Conservation (phyloP, 2,888 invertebrate species). For the Ectemnius cavifrons region DNA sequence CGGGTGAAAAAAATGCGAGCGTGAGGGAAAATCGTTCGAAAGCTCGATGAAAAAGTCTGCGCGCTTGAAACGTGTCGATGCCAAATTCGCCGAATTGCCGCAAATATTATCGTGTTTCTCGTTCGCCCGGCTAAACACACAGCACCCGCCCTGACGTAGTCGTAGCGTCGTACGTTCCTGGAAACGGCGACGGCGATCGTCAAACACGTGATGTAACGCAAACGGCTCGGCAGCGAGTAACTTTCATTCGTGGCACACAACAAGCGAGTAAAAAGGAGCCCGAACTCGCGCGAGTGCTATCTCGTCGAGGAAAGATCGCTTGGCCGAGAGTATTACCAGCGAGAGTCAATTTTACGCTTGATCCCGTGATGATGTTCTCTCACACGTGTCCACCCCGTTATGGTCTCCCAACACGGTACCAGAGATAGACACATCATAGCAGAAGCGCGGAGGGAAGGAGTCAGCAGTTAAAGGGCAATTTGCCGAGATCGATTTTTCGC, state of each 20-base stretch:
- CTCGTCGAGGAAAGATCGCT: too few species aligned
- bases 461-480: neutral
- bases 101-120: constrained; percentile 41
- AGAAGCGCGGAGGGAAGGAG: neutral
- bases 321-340: too few species aligned
- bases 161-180: neutral
- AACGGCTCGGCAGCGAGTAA: constrained; percentile 2
- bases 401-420: too few species aligned
- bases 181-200: neutral
- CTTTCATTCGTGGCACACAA: neutral
- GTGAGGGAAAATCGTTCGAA: too few species aligned
- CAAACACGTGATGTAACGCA: constrained; percentile 12
- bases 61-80: neutral
- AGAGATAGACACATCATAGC: neutral
- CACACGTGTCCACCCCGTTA: too few species aligned
- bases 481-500: constrained; percentile 6
- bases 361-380: too few species aligned
- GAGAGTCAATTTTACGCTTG: too few species aligned
- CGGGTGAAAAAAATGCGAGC: constrained; percentile 14
- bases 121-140: constrained; percentile 30
- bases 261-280: too few species aligned
- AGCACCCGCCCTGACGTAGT: neutral
- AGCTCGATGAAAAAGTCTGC: neutral
- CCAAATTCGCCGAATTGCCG: constrained; percentile 16
- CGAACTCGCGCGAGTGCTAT: too few species aligned